Evolutionary conservation across 2,888 invertebrate genomes (phyloP).

Genomic region (Drosophila nr. medialis): DNA sequence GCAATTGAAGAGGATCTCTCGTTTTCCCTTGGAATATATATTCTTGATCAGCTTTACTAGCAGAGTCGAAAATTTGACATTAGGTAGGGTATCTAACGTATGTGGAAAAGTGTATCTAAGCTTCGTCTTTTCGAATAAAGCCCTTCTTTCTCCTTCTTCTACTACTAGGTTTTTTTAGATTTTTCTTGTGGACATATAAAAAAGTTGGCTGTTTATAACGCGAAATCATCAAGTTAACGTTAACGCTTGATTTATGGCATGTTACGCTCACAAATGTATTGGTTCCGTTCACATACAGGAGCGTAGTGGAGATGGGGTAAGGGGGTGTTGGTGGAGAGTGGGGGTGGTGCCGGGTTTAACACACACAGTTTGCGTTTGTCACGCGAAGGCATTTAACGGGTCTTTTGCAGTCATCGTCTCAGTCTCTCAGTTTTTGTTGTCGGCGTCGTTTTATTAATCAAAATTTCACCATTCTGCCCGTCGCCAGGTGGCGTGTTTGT

Average conservation of each 20-base stretch:
- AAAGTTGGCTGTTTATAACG: constrained; percentile 76
- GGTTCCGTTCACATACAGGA: constrained; percentile 70
- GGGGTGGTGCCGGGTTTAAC: not conserved
- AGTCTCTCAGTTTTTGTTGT: constrained; percentile 22
- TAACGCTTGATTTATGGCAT: constrained; percentile 76
- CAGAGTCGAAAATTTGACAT: not conserved
- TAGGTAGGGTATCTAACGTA: not conserved
- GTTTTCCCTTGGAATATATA: not conserved
- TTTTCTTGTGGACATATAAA: constrained; percentile 47
- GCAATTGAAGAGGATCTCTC: not conserved
- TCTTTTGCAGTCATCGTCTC: constrained; percentile 24
- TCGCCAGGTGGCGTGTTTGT: constrained; percentile 59
- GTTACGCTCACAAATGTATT: constrained; percentile 69
- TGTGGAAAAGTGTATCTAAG: not conserved
- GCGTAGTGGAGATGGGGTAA: not conserved
- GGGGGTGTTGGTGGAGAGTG: not conserved
- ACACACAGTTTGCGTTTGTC: constrained; percentile 76
- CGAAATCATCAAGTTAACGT: constrained; percentile 78
- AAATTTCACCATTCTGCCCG: constrained; percentile 44
- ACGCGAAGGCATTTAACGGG: constrained; percentile 74
- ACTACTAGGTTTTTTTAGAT: constrained; percentile 4
- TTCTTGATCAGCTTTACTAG: not conserved
- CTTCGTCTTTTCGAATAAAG: not conserved
- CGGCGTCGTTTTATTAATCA: constrained; percentile 71
- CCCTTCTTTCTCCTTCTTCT: not conserved